Base-by-base conservation (phyloP, 1,140 invertebrate genomes). In the Piezodorus guildinii region DNA sequence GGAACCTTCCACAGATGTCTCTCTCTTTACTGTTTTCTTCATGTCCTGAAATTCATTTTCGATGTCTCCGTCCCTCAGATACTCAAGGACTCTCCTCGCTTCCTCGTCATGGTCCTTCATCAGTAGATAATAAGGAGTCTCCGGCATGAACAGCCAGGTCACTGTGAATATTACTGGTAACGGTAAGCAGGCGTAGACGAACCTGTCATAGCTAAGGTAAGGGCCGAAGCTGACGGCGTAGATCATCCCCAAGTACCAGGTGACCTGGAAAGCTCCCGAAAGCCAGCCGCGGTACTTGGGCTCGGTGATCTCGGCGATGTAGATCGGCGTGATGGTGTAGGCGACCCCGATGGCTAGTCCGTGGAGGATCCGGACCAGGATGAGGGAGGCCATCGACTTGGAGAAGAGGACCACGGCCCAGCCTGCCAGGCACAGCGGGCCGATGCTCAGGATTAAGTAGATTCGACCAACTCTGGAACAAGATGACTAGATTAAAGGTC, bases 241-340 rank as follows among this genome's bases (percentile, higher is more conserved):
- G 0, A 94, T 72, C 64, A 93, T 83, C 8, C 93, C 93, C n/a
- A 87, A 66, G 12, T 82, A 81, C 51, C 86, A 82, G 70, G 87
- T 88, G 12, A 90, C 73, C 71, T 94, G 89, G 67, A 93, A 82
- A 61, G 91, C 84, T 0, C 90, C 87, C 9, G 89, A 89, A 0
- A 72, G 25, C 0, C 67, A 51, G 4, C 71, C 71, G 0, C 71
- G 64, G 5, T 70, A 74, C 83, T 68, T 62, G 4, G 67, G 60
- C 1, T 64, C 63, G 5, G 69, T 84, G 49, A 92, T 91, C 76
- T 94, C 91, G 25, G 88, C 89, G 63, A 89, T 81, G 73, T 94
- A 95, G 79, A 93, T 86, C 0, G 90, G 90, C 4, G 85, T 78
- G 15, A 84, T 81, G 0, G 89, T 86, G 73, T 88, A 90, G 0